Base-by-base conservation (phyloP, 2,113 vertebrate species). In the Pseudorasbora parva region DNA sequence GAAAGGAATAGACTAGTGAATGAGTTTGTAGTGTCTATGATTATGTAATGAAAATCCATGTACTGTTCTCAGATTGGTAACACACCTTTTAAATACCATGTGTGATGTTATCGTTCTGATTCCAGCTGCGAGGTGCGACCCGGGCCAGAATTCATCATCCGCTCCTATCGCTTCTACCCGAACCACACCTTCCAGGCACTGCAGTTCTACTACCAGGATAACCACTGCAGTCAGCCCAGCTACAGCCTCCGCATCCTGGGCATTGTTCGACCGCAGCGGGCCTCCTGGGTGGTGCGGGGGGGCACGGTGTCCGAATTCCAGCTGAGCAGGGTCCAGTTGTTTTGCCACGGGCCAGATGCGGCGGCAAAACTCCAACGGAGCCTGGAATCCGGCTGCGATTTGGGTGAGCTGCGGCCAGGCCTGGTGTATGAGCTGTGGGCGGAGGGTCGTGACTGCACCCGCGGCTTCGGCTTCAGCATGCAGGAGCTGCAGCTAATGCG, bases 211-310 rank as follows among this genome's bases (percentile, higher is more conserved):
- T 97, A 96, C 0, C 89, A 92, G 0, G 94, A 95, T 87, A 95
- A 95, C 79, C 94, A 94, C 69, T 97, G 96, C 90, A 95, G 94
- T 2, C 92, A 92, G 51, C 96, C 96, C 56, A 93, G 92, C 89
- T 96, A 95, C 83, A 96, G 0, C 91, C 92, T 97, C 19, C 91
- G 97, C 27, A 92, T 96, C 68, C 93, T 93, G 0, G 98, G 97
- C 45, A 96, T 96, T 30, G 94, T 97, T 27, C 96, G 96, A 1
- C 91, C 97, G 1, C 97, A 95, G 8, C 97, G 98, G 89, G 96
- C 97, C 4, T 99, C 98, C 85, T 98, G 97, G 97, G 97, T 98
- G 92, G 96, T 98, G 80, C 95, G 96, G 0, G 98, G 98, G 0
- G 97, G 96, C 85, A 98, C 98, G 0, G 97, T 97, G 86, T 96